Evolutionary conservation across 2,113 vertebrate species (phyloP).

Genomic region (Mus pahari): DNA sequence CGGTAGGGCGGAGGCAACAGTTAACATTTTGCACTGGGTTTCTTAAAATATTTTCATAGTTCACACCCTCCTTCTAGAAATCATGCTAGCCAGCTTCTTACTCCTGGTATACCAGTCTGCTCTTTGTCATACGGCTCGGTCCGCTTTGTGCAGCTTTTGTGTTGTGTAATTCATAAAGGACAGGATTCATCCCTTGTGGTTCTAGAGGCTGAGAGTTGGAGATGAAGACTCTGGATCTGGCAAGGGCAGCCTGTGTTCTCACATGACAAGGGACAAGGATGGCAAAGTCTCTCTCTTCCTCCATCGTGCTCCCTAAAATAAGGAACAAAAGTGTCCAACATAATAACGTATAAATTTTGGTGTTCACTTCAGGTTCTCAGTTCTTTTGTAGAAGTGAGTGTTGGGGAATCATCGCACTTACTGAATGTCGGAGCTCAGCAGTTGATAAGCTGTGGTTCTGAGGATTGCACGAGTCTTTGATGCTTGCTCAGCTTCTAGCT

Average conservation of each 20-base stretch:
- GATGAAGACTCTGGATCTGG: neutral
- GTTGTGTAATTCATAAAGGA: neutral
- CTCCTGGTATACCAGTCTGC: neutral
- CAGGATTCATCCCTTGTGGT: neutral
- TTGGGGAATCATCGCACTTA: neutral
- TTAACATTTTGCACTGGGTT: neutral
- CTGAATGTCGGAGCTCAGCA: neutral
- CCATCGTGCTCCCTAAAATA: neutral
- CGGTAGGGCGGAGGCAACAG: neutral
- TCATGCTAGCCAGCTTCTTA: slow-evolving; percentile 10
- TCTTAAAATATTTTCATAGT: slow-evolving; percentile 32
- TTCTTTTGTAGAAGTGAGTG: neutral
- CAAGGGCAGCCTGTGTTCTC: neutral
- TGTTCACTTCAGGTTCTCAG: slow-evolving; percentile 19
- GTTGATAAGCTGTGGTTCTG: slow-evolving; percentile 38
- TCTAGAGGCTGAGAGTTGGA: neutral
- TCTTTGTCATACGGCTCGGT: neutral
- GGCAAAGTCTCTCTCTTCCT: neutral
- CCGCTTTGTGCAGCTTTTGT: neutral
- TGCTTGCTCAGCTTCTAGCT: neutral
- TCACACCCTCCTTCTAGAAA: neutral
- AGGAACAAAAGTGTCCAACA: slow-evolving; percentile 31
- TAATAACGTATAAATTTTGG: neutral
- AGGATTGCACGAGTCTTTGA: neutral
- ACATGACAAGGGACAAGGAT: neutral